A percentile compares a stretch with the other conserved stretches of the same genome.
phyloP scores from a whole-genome alignment of 2,797 vertebrate species.

The Hafferia zeledoni region DNA sequence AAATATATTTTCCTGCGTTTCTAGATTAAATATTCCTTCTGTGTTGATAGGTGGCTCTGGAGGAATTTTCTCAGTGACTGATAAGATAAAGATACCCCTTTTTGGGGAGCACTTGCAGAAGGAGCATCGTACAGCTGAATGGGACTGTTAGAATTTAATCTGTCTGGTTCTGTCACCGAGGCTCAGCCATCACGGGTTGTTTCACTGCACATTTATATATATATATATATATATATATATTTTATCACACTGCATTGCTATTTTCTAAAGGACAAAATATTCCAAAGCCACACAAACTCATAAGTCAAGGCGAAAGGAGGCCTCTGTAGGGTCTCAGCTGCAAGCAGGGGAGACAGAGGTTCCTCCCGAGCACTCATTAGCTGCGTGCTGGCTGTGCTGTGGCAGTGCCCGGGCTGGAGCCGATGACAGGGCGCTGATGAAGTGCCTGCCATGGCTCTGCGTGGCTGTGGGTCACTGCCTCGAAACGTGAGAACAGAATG shows the following conservation, averaged over 20 bases:
- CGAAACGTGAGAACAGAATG: slow-evolving; percentile 72
- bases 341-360: neutral
- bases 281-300: neutral
- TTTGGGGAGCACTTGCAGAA: neutral
- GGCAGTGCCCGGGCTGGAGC: slow-evolving; percentile 5
- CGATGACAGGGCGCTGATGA: slow-evolving; percentile 65
- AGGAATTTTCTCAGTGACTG: neutral
- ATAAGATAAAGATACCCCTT: neutral
- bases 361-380: neutral
- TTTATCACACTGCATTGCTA: fast-evolving
- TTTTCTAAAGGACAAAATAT: neutral
- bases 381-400: neutral
- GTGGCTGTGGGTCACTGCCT: slow-evolving; percentile 71
- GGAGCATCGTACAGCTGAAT: neutral
- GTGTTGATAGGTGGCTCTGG: neutral
- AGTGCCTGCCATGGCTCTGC: slow-evolving; percentile 63
- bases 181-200: neutral
- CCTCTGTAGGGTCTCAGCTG: fast-evolving
- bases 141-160: neutral
- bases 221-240: neutral
- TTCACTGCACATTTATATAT: neutral
- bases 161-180: neutral
- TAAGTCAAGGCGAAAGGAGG: neutral
- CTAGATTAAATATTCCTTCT: neutral
- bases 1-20: neutral